Evolutionary conservation across 2,888 invertebrate genomes (phyloP).

Genomic region (Andricus curvator): DNA sequence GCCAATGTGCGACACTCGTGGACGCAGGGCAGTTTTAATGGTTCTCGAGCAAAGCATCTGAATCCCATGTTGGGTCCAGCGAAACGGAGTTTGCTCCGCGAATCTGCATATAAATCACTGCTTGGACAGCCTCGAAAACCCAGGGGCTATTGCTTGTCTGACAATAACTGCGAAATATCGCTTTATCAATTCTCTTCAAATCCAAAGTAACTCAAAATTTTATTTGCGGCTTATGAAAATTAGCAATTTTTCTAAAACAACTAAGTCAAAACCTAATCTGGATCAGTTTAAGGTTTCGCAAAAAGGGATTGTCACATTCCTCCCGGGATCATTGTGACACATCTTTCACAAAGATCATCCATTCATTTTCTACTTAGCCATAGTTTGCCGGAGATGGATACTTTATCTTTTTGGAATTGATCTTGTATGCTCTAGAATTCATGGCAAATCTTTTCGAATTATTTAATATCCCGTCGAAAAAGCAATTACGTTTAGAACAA

Average conservation of each 20-base stretch:
- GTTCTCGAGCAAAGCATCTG: conserved; percentile 43
- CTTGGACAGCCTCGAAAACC: conserved; percentile 61
- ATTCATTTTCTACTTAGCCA: too few species aligned
- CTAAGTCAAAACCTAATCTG: background rate
- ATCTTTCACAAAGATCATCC: too few species aligned
- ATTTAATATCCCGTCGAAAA: too few species aligned
- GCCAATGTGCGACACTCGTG: background rate
- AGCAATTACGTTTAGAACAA: too few species aligned
- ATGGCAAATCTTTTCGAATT: too few species aligned
- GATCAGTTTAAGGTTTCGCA: background rate
- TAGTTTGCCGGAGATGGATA: too few species aligned
- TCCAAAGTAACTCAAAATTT: background rate
- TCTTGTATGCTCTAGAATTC: too few species aligned
- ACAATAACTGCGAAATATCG: background rate
- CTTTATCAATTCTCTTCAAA: background rate
- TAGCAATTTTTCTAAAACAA: background rate
- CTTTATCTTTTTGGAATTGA: too few species aligned
- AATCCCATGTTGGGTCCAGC: conserved; percentile 40
- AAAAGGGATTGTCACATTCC: too few species aligned
- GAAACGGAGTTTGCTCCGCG: conserved; percentile 52
- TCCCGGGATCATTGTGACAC: too few species aligned
- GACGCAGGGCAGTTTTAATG: conserved; percentile 4
- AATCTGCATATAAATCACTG: conserved; percentile 76
- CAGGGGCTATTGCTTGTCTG: conserved; percentile 13
- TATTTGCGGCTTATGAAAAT: background rate